Conservation (phyloP, 2,113 vertebrate genomes). For the Varanus komodoensis region DNA sequence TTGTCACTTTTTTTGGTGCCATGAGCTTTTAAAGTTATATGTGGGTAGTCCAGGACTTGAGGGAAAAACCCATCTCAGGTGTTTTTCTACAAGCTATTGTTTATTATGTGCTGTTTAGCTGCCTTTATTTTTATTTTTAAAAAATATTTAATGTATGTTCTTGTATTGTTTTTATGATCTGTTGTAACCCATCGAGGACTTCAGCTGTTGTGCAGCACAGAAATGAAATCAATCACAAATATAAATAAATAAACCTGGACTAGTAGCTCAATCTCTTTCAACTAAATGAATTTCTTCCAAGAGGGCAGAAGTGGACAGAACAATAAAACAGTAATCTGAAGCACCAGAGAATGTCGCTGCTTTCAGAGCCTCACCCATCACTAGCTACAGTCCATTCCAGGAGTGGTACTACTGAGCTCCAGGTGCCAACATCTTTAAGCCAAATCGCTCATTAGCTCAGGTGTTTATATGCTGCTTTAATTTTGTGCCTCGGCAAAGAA, state of each 20-base stretch:
- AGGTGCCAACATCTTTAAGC: not conserved
- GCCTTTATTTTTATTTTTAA: no score
- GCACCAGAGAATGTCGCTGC: not conserved
- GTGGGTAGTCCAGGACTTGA: no score
- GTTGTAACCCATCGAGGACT: no score
- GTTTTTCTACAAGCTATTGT: no score
- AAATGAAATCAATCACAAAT: no score
- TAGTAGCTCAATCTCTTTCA: not conserved
- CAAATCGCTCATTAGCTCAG: not conserved
- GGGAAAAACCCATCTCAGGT: no score
- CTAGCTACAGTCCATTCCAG: accelerated
- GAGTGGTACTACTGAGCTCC: not conserved
- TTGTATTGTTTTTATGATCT: no score
- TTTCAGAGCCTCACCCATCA: not conserved
- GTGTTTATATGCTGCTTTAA: constrained; percentile 16
- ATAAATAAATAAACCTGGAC: not conserved
- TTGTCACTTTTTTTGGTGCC: no score
- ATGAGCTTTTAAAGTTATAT: no score
- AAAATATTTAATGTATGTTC: no score
- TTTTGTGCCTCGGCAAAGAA: constrained; percentile 3
- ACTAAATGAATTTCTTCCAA: not conserved
- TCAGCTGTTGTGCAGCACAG: no score
- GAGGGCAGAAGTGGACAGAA: not conserved
- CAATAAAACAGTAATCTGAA: not conserved
- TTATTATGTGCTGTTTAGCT: no score